Evolutionary conservation across 1,140 invertebrate species (phyloP).

Genomic region (Vollenhovia emeryi): DNA sequence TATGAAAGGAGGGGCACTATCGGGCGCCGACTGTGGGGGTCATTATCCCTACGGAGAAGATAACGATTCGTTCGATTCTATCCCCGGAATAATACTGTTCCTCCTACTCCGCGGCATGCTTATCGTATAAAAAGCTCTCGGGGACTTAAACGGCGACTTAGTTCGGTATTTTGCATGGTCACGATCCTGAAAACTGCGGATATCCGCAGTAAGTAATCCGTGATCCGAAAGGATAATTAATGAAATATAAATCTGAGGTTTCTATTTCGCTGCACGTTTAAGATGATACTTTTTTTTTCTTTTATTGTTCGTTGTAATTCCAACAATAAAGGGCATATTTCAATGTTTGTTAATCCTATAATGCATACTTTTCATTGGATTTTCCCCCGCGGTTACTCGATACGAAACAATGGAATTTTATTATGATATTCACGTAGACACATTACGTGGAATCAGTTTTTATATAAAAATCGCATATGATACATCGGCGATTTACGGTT

Average conservation of each 20-base stretch:
- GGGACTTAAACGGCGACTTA: constrained; percentile 24
- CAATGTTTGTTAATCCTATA: not conserved
- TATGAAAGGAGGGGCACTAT: constrained; percentile 45
- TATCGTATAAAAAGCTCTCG: constrained; percentile 59
- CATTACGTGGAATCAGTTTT: not conserved
- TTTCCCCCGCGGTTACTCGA: not conserved
- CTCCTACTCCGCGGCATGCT: not conserved
- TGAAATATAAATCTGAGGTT: constrained; percentile 47
- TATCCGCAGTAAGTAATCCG: constrained; percentile 15
- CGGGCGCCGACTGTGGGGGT: constrained; percentile 37
- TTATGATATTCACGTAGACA: not conserved
- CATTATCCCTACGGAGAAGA: constrained; percentile 60
- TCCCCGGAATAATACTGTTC: constrained; percentile 46
- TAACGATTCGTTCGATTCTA: constrained; percentile 68
- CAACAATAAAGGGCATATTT: not conserved
- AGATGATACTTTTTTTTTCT: not conserved
- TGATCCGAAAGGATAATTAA: constrained; percentile 43
- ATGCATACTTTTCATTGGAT: not conserved
- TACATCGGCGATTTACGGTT: not conserved
- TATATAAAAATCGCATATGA: not conserved
- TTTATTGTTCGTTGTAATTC: constrained; percentile 2
- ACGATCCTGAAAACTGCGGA: constrained; percentile 34
- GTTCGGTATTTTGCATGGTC: constrained; percentile 60
- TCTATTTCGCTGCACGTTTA: constrained; percentile 42
- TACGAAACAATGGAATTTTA: not conserved